A percentile compares a stretch with the other conserved stretches of the same genome.
These are phyloP conservation scores for Phyllopteryx taeniolatus DNA, from an alignment of 2,113 vertebrate genomes.

Conservation along the genomic window DNA sequence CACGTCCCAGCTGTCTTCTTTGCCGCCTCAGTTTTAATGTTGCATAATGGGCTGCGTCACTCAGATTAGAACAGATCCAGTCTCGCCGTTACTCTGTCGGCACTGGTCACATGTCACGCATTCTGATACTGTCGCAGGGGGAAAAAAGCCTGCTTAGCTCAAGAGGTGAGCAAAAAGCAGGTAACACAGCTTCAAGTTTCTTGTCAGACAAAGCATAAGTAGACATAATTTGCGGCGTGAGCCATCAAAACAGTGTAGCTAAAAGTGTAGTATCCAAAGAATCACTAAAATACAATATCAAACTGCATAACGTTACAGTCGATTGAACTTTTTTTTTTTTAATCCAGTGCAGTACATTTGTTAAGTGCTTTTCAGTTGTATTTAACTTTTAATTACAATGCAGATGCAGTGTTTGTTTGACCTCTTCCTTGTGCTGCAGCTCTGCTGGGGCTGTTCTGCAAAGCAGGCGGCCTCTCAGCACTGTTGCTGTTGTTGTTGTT, in stretches of 20 bases:
- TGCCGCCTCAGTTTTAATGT: conserved; percentile 18
- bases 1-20: conserved; percentile 9
- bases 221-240: not conserved
- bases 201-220: not conserved
- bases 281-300: no score
- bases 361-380: no score
- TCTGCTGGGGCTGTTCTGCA: conserved; percentile 69
- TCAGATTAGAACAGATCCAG: conserved; percentile 42
- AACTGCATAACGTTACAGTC: no score
- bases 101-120: conserved; percentile 12
- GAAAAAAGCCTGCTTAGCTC: conserved; percentile 27
- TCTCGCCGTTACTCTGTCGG: conserved; percentile 38
- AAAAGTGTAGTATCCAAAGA: no score
- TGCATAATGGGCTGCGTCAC: conserved; percentile 38
- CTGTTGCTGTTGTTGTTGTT: conserved; percentile 95
- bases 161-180: conserved; percentile 22
- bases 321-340: no score
- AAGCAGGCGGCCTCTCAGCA: conserved; percentile 72
- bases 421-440: conserved; percentile 77
- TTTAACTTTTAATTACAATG: no score
- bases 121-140: conserved; percentile 15
- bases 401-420: conserved; percentile 27
- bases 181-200: not conserved
- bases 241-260: not conserved
- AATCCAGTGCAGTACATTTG: no score